Evolutionary conservation across 2,888 invertebrate species (phyloP).

Genomic region (Campoletis raptor): DNA sequence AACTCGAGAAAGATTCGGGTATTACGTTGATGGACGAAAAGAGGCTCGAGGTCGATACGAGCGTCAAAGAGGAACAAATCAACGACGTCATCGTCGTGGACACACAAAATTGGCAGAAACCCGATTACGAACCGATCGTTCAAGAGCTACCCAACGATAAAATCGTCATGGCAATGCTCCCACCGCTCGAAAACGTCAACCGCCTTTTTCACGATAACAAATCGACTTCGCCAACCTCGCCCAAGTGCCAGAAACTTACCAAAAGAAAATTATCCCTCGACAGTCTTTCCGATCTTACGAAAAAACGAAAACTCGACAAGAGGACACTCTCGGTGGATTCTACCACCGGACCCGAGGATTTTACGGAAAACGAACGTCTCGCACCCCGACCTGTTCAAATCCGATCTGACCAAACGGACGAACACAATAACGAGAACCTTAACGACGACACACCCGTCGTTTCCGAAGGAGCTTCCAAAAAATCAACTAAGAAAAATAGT

Average conservation of each 20-base stretch:
- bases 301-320: slow-evolving; percentile 84
- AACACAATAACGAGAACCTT: background rate
- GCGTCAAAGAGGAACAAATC: slow-evolving; percentile 85
- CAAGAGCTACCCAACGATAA: slow-evolving; percentile 78
- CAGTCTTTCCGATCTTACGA: slow-evolving; percentile 85
- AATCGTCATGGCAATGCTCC: background rate
- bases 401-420: background rate
- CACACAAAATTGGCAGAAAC: slow-evolving; percentile 84
- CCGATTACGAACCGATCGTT: slow-evolving; percentile 83
- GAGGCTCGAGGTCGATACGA: slow-evolving; percentile 79
- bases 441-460: background rate
- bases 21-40: slow-evolving; percentile 77
- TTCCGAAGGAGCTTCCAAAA: slow-evolving; percentile 67
- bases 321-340: slow-evolving; percentile 81
- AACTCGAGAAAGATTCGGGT: slow-evolving; percentile 82
- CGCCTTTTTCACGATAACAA: background rate
- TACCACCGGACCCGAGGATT: slow-evolving; percentile 64
- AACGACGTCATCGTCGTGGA: slow-evolving; percentile 87
- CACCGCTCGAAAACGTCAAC: slow-evolving; percentile 5
- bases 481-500: slow-evolving; percentile 69
- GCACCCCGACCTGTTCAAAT: background rate
- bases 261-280: slow-evolving; percentile 86
- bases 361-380: slow-evolving; percentile 5
- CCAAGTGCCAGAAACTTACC: slow-evolving; percentile 86
- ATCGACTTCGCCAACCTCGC: slow-evolving; percentile 75